These are phyloP conservation scores for Lacanobia wlatinum DNA, from an alignment of 2,888 invertebrate species.

Conservation along the genomic window DNA sequence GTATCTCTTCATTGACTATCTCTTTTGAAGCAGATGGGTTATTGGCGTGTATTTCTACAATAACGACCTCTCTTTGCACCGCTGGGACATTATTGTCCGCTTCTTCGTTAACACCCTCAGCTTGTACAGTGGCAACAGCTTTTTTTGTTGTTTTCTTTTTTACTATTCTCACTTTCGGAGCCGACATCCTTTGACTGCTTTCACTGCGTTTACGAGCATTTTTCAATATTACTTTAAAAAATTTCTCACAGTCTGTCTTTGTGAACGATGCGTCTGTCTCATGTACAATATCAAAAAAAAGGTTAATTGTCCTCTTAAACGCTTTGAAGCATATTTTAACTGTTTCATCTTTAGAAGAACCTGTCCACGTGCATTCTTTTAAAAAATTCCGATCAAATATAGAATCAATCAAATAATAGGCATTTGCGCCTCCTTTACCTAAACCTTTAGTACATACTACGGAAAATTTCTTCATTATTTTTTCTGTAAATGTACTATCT, in stretches of 20 bases:
- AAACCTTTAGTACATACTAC: not conserved
- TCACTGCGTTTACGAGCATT: slow-evolving; percentile 30
- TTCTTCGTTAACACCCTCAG: not conserved
- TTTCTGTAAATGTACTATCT: no score
- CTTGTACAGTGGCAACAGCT: not conserved
- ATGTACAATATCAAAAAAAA: slow-evolving; percentile 22
- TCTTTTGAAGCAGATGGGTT: no score
- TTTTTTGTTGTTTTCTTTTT: slow-evolving; percentile 8
- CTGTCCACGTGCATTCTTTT: slow-evolving; percentile 30
- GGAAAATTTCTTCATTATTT: no score
- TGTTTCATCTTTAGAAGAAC: slow-evolving; percentile 22
- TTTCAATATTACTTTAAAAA: slow-evolving; percentile 36
- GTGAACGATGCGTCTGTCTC: slow-evolving; percentile 23
- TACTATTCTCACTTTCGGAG: slow-evolving; percentile 19
- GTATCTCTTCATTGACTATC: no score
- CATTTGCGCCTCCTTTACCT: slow-evolving; percentile 10
- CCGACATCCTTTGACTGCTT: slow-evolving; percentile 25
- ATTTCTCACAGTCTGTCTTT: slow-evolving; percentile 20
- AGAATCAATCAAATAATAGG: slow-evolving; percentile 23
- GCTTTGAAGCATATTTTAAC: slow-evolving; percentile 41
- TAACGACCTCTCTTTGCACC: no score
- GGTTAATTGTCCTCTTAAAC: slow-evolving; percentile 21
- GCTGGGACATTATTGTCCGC: not conserved
- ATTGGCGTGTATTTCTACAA: no score
- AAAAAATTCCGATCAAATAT: slow-evolving; percentile 20